phyloP scores from a whole-genome alignment of 2,797 vertebrate genomes.

The Xiphophorus birchmanni region DNA sequence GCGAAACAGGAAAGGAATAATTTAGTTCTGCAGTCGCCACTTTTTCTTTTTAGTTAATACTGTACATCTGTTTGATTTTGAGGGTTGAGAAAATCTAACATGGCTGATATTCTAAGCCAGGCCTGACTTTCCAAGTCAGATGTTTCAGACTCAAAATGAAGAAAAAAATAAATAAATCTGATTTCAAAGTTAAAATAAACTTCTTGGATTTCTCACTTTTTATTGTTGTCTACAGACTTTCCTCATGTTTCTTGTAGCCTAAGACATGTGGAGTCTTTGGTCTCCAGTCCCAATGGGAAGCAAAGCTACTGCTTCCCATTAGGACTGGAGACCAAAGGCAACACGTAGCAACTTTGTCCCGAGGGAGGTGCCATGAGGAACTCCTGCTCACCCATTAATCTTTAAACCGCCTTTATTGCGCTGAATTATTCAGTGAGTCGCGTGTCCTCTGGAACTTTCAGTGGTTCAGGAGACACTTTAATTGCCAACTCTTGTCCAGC shows the following conservation, averaged over 20 bases:
- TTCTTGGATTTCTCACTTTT: background rate
- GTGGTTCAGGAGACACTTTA: constrained; percentile 66
- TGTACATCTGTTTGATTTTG: background rate
- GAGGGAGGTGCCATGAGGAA: too few relatives aligned
- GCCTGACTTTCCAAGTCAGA: background rate
- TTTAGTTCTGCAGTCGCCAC: background rate
- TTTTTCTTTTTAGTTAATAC: background rate
- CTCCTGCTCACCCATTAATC: too few relatives aligned
- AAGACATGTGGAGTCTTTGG: background rate
- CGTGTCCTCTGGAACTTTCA: constrained; percentile 1
- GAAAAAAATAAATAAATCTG: background rate
- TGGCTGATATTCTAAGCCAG: background rate
- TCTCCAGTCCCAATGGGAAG: background rate
- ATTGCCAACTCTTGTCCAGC: constrained; percentile 76
- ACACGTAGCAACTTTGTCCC: constrained; percentile 38
- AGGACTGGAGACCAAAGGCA: constrained; percentile 36
- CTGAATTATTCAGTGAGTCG: too few relatives aligned
- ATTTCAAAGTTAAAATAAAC: background rate
- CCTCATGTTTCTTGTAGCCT: background rate
- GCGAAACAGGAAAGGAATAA: background rate
- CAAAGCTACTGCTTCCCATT: constrained; percentile 17
- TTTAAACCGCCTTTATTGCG: too few relatives aligned
- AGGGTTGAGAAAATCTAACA: background rate
- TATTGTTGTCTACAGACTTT: background rate
- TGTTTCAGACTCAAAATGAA: background rate